Evolutionary conservation across 2,113 vertebrate genomes (phyloP), one percentile per base, ranked within the genome.

Genomic region (Columba janthina): DNA sequence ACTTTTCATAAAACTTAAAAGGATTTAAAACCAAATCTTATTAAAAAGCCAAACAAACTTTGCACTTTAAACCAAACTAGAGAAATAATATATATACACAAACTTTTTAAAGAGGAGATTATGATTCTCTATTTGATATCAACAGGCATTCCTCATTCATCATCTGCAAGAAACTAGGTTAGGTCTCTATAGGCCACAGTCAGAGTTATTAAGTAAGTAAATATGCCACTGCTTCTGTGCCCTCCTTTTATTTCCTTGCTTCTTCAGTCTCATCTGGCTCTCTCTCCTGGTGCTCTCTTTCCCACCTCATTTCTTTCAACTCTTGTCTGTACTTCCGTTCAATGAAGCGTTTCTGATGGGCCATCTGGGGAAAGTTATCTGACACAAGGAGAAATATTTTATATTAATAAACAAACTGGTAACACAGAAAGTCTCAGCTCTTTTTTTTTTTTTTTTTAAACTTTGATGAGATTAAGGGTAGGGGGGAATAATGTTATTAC

Each of bases 351-450:
- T 99, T 99, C 99, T 99, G 99, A 99, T 99, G 99, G 97, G 99
- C 99, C 99, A 99, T 99, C 99, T 99, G 99, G 96, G 99, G 99
- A 97, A 99, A 99, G 98, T 99, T 99, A 99, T 99, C 99, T 99
- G 98, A 94, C 89, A 97, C 93, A 95, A 97, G 72, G 79, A 98
- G 82, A 98, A 95, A 98, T 78, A 97, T 97, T 97, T 98, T 90
- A 97, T 61, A 96, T 97, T 98, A 97, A 96, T 97, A 98, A 97
- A 97, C 92, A 93, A 94, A 90, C 78, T 53, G 64, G 48, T 44
- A 93, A 87, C 54, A 91, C 54, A 94, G 81, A 96, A 94, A 69
- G 60, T 50, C 31, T 79, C 71, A 58, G 64, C 34, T 58, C 51
- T 21, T 60, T 67, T 69, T n/a, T 57, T 44, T 36, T 73, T 44